A percentile compares a stretch with the other conserved stretches of the same genome.
Evolutionary conservation across 2,797 vertebrate genomes (phyloP).

Genomic region (Chelon labrosus): DNA sequence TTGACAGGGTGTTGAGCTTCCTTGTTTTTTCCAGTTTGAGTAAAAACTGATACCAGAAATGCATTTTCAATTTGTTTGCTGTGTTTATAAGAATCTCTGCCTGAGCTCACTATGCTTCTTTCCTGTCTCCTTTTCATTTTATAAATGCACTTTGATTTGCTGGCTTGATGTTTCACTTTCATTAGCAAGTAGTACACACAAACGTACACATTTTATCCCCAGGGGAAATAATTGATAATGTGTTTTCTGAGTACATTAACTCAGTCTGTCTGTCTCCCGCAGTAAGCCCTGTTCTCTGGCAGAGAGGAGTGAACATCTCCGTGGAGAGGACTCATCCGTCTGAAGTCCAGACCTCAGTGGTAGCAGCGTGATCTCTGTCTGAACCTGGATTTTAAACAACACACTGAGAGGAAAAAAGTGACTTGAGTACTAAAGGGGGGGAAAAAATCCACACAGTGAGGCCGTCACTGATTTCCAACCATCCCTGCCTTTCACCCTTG

Average conservation of each 20-base stretch:
- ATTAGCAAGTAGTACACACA: constrained; percentile 19
- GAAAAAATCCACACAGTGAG: constrained; percentile 51
- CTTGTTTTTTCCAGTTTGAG: no score
- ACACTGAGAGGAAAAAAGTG: constrained; percentile 40
- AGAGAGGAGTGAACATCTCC: constrained; percentile 61
- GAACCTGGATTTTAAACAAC: constrained; percentile 66
- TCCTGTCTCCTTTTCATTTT: constrained; percentile 2
- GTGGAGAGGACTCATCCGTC: constrained; percentile 60
- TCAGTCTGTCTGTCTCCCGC: constrained; percentile 59
- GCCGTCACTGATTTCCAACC: constrained; percentile 61
- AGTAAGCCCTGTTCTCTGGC: constrained; percentile 72
- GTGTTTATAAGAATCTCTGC: constrained; percentile 1
- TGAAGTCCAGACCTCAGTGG: constrained; percentile 63
- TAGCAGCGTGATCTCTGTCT: constrained; percentile 67
- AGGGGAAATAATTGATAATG: neutral
- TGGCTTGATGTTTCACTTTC: constrained; percentile 9
- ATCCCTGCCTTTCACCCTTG: constrained; percentile 66
- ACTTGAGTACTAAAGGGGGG: constrained; percentile 47
- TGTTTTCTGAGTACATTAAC: constrained; percentile 28
- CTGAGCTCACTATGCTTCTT: constrained; percentile 1
- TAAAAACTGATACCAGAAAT: no score
- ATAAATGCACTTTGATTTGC: constrained; percentile 24
- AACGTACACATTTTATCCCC: neutral
- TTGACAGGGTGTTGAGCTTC: no score
- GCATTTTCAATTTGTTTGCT: neutral